phyloP scores from a whole-genome alignment of 2,888 invertebrate species.

The Octodonta nipae region DNA sequence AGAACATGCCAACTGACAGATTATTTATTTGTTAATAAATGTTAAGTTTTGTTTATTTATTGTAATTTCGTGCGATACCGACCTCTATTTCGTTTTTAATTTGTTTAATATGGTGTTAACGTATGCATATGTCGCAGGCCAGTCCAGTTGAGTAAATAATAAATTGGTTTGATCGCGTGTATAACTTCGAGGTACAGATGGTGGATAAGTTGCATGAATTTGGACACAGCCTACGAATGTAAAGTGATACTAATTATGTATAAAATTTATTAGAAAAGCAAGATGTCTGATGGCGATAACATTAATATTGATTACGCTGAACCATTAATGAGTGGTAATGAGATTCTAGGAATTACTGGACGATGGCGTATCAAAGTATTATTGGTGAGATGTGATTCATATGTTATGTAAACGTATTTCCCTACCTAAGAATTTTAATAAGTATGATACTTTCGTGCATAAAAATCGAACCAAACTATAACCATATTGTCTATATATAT shows the following conservation, averaged over 20 bases:
- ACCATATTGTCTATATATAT: no score
- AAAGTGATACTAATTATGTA: slow-evolving; percentile 1
- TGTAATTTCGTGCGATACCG: slow-evolving; percentile 2
- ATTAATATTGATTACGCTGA: no score
- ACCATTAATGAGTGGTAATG: no score
- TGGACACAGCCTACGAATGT: neutral
- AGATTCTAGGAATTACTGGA: no score
- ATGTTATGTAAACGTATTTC: no score
- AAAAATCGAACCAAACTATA: no score
- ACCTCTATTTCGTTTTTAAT: neutral
- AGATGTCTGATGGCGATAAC: no score
- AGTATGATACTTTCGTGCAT: no score
- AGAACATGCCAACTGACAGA: slow-evolving; percentile 1
- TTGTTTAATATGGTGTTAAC: slow-evolving; percentile 31
- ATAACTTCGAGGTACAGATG: neutral
- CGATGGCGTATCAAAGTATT: no score
- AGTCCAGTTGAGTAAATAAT: slow-evolving; percentile 24
- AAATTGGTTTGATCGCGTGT: slow-evolving; percentile 16
- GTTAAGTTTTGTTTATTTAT: neutral
- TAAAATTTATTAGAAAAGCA: neutral
- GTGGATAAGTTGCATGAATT: neutral
- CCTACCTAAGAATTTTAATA: no score
- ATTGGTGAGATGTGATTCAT: no score
- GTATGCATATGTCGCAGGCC: slow-evolving; percentile 29
- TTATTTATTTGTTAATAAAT: slow-evolving; percentile 2